These are phyloP conservation scores for Dascyllus trimaculatus DNA, from an alignment of 2,113 vertebrate genomes.

Conservation along the genomic window DNA sequence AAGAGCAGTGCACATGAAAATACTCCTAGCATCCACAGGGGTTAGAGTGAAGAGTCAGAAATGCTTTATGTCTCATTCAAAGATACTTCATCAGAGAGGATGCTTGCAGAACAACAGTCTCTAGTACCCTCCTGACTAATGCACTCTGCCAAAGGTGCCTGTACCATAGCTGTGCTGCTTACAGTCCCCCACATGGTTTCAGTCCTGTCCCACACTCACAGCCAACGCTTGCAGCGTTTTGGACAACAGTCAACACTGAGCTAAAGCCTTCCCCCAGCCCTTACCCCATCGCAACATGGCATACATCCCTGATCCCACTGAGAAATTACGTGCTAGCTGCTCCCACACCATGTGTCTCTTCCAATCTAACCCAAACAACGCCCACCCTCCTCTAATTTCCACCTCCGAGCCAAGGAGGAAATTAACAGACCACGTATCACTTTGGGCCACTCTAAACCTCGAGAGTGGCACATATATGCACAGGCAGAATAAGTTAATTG, in stretches of 20 bases:
- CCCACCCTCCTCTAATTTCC: conserved; percentile 63
- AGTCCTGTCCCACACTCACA: conserved; percentile 34
- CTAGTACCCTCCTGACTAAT: conserved; percentile 10
- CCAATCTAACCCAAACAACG: conserved; percentile 78
- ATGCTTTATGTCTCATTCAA: conserved; percentile 2
- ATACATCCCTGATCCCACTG: conserved; percentile 56
- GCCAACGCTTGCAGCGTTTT: conserved; percentile 54
- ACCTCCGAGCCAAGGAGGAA: conserved; percentile 71
- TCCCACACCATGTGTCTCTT: conserved; percentile 51
- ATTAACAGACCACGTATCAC: conserved; percentile 80
- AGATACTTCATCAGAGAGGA: conserved; percentile 4
- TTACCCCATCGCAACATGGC: conserved; percentile 51
- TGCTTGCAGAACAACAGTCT: conserved; percentile 7
- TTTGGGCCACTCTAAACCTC: conserved; percentile 43
- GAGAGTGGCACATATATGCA: conserved; percentile 48
- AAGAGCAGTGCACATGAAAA: not conserved
- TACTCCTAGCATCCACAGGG: too few species aligned
- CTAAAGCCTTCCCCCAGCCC: conserved; percentile 11
- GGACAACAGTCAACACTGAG: conserved; percentile 37
- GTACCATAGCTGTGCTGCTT: conserved; percentile 18
- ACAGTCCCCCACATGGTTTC: conserved; percentile 45
- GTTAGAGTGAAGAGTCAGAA: too few species aligned
- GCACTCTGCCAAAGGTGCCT: conserved; percentile 25
- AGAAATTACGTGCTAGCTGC: conserved; percentile 59
- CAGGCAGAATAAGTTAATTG: conserved; percentile 59